These are phyloP conservation scores for Calliphora vicina DNA, from an alignment of 1,140 invertebrate genomes.

Conservation along the genomic window DNA sequence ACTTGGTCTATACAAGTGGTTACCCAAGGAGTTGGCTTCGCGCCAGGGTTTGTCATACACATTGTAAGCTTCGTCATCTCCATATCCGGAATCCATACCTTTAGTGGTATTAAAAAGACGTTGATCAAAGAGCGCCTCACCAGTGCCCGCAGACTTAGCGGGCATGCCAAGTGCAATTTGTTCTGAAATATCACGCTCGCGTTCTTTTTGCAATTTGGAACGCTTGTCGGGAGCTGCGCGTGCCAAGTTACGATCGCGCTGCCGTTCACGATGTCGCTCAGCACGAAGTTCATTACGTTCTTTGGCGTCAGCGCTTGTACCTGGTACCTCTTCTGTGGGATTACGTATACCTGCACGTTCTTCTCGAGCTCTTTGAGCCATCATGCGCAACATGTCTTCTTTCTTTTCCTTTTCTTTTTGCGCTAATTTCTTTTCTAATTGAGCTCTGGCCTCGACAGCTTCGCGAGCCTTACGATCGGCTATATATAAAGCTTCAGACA, in stretches of 20 bases:
- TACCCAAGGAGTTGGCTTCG: constrained; percentile 80
- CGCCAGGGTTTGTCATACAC: constrained; percentile 97
- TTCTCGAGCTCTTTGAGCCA: constrained; percentile 95
- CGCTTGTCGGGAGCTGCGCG: constrained; percentile 93
- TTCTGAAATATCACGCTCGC: constrained; percentile 97
- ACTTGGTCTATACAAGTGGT: constrained; percentile 91
- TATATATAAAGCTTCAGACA: constrained; percentile 97
- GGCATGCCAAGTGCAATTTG: constrained; percentile 97
- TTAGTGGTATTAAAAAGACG: constrained; percentile 94
- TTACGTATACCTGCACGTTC: constrained; percentile 80
- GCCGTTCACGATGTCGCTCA: constrained; percentile 90
- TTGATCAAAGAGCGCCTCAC: constrained; percentile 94
- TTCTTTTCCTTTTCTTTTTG: constrained; percentile 99
- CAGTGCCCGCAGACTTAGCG: constrained; percentile 76
- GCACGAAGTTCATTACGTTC: constrained; percentile 90
- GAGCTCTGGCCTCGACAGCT: constrained; percentile 94
- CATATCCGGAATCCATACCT: constrained; percentile 97
- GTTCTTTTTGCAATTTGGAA: constrained; percentile 86
- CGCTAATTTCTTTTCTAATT: constrained; percentile 94
- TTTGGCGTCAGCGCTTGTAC: constrained; percentile 74
- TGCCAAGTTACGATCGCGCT: constrained; percentile 90
- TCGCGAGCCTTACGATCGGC: constrained; percentile 97
- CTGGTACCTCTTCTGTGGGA: constrained; percentile 64
- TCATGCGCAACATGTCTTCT: constrained; percentile 89
- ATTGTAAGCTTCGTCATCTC: constrained; percentile 97